Conservation (phyloP, 2,888 invertebrate species). For the Pemphredon lugubris region DNA sequence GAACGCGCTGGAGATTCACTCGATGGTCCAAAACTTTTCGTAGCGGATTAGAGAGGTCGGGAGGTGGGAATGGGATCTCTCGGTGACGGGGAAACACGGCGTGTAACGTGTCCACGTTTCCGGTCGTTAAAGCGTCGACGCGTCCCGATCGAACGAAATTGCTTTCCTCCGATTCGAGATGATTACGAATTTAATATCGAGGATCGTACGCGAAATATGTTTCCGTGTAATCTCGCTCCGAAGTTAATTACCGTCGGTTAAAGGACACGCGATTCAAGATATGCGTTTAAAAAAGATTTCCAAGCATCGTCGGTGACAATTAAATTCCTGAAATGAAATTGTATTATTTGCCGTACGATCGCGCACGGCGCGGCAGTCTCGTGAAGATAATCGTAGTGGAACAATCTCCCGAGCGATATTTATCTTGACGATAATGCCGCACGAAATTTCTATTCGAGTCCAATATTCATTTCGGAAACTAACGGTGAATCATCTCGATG, state of each 20-base stretch:
- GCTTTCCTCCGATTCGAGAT: not conserved
- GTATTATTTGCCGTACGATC: too few species aligned
- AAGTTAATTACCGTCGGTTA: too few species aligned
- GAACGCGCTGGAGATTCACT: conserved; percentile 60
- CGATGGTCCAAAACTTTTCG: conserved; percentile 64
- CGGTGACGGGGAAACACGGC: conserved; percentile 46
- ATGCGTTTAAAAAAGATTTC: too few species aligned
- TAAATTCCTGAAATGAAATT: too few species aligned
- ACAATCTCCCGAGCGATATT: not conserved
- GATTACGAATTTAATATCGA: not conserved
- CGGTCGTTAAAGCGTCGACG: conserved; percentile 59
- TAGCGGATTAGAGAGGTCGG: conserved; percentile 48
- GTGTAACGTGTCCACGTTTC: conserved; percentile 65
- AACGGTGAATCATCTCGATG: conserved; percentile 56
- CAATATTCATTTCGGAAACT: conserved; percentile 53
- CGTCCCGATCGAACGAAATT: conserved; percentile 22
- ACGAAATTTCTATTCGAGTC: conserved; percentile 39
- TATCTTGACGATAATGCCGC: conserved; percentile 20
- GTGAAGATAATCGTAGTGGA: not conserved
- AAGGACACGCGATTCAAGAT: too few species aligned
- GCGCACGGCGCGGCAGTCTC: too few species aligned
- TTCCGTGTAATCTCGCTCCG: not conserved
- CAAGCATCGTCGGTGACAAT: too few species aligned
- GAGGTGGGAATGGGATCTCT: conserved; percentile 14
- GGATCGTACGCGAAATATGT: not conserved